Conservation (phyloP, 1,140 invertebrate genomes). For the Pogonomyrmex californicus region DNA sequence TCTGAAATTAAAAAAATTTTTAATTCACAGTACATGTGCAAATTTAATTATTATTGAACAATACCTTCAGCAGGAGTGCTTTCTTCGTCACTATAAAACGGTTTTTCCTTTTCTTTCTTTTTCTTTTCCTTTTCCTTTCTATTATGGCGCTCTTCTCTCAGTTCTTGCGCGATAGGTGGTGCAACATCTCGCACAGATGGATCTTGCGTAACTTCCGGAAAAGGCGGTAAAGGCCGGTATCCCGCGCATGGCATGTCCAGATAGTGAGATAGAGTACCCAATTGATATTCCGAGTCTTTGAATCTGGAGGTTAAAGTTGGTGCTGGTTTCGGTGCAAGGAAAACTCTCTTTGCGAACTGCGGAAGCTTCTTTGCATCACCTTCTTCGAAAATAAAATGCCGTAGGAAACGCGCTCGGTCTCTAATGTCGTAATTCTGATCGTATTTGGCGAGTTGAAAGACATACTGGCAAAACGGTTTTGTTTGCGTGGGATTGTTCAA, state of each 20-base stretch:
- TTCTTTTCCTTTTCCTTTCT: constrained; percentile 83
- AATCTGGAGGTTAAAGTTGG: constrained; percentile 92
- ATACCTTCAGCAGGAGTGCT: constrained; percentile 77
- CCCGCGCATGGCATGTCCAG: constrained; percentile 94
- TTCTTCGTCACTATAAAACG: constrained; percentile 83
- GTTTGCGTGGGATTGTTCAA: constrained; percentile 96
- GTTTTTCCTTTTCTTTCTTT: constrained; percentile 80
- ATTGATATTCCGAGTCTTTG: constrained; percentile 92
- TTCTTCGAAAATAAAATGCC: constrained; percentile 92
- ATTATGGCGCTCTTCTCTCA: constrained; percentile 68
- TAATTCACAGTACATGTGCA: not conserved
- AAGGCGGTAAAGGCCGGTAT: constrained; percentile 95
- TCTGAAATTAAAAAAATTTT: constrained; percentile 71
- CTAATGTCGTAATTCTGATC: constrained; percentile 99
- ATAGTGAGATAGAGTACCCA: constrained; percentile 98
- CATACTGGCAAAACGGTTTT: constrained; percentile 95
- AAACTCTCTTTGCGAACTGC: constrained; percentile 93
- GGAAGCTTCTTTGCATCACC: constrained; percentile 86
- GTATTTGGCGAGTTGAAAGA: constrained; percentile 98
- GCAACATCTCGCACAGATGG: constrained; percentile 92
- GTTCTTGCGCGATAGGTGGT: constrained; percentile 75
- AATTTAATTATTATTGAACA: constrained; percentile 17
- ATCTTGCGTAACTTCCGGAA: constrained; percentile 93
- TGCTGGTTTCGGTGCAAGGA: constrained; percentile 97
- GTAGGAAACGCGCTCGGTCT: constrained; percentile 96